Evolutionary conservation across 2,113 vertebrate genomes (phyloP).

Genomic region (human): GRCh38 chr2:38066501-38067000

Average conservation of each 20-base stretch:
- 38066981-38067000: neutral
- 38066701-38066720: neutral
- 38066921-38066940: neutral
- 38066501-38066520: neutral
- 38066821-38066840: neutral
- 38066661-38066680: neutral
- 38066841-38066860: neutral
- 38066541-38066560: neutral
- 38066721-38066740: slow-evolving; percentile 7
- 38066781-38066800: neutral
- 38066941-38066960: neutral
- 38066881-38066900: neutral
- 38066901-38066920: neutral
- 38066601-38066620: neutral
- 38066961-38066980: slow-evolving; percentile 38
- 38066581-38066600: neutral
- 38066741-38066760: neutral
- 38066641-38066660: neutral
- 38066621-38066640: neutral
- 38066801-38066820: neutral
- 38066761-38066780: neutral
- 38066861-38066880: slow-evolving; percentile 1
- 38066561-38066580: neutral
- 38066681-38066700: neutral
- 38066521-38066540: neutral